phyloP scores from a whole-genome alignment of 2,797 vertebrate species.

The Typhlichthys eigenmanni region DNA sequence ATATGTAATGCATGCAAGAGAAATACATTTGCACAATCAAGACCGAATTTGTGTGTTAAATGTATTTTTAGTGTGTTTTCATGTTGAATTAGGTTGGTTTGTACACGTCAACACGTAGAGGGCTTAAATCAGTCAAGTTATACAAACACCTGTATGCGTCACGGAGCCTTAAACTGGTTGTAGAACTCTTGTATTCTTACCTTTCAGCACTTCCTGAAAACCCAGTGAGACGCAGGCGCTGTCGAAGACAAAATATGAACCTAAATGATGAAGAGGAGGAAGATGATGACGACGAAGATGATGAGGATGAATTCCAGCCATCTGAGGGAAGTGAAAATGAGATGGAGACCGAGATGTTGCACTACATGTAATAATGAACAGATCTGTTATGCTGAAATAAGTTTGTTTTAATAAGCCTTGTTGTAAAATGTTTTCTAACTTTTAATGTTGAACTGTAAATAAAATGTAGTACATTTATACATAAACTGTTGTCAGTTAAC shows the following conservation, averaged over 20 bases:
- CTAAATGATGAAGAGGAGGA: slow-evolving; percentile 69
- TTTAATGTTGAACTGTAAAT: slow-evolving; percentile 27
- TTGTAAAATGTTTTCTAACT: slow-evolving; percentile 4
- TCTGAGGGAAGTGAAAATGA: slow-evolving; percentile 96
- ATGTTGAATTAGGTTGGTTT: no score
- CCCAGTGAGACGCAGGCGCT: not conserved
- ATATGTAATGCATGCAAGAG: no score
- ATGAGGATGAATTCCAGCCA: slow-evolving; percentile 89
- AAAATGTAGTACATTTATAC: slow-evolving; percentile 12
- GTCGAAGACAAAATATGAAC: not conserved
- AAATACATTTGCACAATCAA: no score
- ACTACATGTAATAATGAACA: slow-evolving; percentile 82
- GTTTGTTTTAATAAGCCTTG: not conserved
- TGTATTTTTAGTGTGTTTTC: no score
- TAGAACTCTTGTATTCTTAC: no score
- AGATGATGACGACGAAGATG: slow-evolving; percentile 80
- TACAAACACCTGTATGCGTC: no score
- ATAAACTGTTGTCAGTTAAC: not conserved
- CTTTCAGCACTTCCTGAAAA: no score
- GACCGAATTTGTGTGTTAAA: no score
- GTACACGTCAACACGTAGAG: no score
- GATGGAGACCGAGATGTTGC: slow-evolving; percentile 97
- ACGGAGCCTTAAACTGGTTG: no score
- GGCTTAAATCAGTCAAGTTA: no score
- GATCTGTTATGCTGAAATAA: not conserved